phyloP scores from a whole-genome alignment of 2,797 vertebrate genomes.

The Lerista edwardsae region DNA sequence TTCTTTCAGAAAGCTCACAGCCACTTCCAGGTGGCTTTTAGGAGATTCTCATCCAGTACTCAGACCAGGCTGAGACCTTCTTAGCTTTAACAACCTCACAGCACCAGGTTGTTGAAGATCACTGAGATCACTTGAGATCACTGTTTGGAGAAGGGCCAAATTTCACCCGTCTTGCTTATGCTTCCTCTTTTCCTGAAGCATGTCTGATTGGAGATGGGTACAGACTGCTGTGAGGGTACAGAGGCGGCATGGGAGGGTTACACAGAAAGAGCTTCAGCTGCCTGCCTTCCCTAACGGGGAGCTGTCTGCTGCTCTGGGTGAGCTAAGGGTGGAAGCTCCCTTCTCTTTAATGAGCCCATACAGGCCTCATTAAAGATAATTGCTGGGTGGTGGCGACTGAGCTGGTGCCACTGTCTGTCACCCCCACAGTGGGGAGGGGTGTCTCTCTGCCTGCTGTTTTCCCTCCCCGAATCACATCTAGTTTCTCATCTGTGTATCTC shows the following conservation, averaged over 20 bases:
- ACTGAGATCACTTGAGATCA: neutral
- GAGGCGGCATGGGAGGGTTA: neutral
- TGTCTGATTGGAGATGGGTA: neutral
- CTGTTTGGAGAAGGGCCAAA: neutral
- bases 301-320: neutral
- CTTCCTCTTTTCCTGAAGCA: neutral
- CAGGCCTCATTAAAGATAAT: slow-evolving; percentile 13
- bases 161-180: neutral
- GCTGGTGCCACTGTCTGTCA: neutral
- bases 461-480: neutral
- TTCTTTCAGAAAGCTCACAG: neutral
- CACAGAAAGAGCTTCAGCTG: neutral
- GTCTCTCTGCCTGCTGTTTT: neutral
- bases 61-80: neutral
- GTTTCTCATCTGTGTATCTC: neutral
- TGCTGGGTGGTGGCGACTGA: slow-evolving; percentile 30
- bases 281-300: neutral
- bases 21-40: neutral
- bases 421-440: neutral
- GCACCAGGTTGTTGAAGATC: too few relatives aligned
- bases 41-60: neutral
- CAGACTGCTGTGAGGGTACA: neutral
- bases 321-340: neutral
- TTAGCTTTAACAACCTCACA: neutral
- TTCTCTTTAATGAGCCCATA: neutral